phyloP scores from a whole-genome alignment of 1,140 invertebrate species.

The Brachionus asplanchnoidis region DNA sequence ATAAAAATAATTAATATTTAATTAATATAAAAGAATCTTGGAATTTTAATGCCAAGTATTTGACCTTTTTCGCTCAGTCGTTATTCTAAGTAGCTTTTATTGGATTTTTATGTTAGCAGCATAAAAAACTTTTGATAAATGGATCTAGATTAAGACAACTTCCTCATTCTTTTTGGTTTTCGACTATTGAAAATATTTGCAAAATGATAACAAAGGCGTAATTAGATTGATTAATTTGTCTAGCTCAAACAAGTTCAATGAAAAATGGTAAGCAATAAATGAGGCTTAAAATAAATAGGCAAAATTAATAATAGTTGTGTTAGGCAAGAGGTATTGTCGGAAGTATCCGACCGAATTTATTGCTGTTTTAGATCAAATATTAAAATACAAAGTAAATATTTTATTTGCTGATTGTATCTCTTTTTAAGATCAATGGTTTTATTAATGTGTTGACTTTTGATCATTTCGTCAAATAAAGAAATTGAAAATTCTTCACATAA shows the following conservation, averaged over 20 bases:
- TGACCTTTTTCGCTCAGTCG: neutral
- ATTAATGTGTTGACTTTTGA: neutral
- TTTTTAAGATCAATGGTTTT: neutral
- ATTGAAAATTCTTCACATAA: neutral
- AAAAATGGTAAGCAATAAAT: neutral
- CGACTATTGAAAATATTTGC: neutral
- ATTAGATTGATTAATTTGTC: neutral
- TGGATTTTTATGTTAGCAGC: neutral
- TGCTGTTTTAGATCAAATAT: neutral
- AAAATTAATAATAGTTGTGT: neutral
- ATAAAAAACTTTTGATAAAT: neutral
- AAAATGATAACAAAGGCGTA: neutral
- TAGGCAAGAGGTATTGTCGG: neutral
- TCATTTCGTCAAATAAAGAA: neutral
- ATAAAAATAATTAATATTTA: neutral
- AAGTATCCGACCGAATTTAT: neutral
- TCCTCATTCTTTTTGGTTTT: neutral
- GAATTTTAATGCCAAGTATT: constrained; percentile 3
- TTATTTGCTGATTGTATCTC: neutral
- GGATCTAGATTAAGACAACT: neutral
- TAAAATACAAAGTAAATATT: neutral
- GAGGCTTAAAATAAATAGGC: neutral
- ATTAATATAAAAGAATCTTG: neutral
- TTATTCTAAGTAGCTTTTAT: neutral
- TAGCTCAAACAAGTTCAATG: neutral